phyloP scores from a whole-genome alignment of 2,888 invertebrate species.

The Eupithecia inturbata region DNA sequence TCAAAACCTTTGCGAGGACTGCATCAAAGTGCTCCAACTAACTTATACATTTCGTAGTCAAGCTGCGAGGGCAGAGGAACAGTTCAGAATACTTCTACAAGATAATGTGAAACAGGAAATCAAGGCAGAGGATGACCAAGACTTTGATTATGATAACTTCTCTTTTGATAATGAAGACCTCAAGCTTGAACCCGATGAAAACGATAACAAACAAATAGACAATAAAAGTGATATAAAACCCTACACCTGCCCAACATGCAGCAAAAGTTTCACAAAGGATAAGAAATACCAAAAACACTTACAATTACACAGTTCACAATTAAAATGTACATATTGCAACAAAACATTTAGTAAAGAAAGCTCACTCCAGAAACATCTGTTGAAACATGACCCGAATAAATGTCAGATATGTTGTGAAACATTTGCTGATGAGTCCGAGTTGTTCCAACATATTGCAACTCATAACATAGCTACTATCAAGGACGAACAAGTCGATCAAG shows the following conservation, averaged over 20 bases:
- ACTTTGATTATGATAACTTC: slow-evolving; percentile 44
- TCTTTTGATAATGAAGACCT: slow-evolving; percentile 42
- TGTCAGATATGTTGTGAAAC: slow-evolving; percentile 50
- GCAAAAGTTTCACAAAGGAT: slow-evolving; percentile 73
- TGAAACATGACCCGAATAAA: slow-evolving; percentile 54
- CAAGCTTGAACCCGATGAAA: slow-evolving; percentile 47
- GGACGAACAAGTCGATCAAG: slow-evolving; percentile 16
- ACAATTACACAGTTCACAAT: slow-evolving; percentile 63
- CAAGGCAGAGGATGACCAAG: slow-evolving; percentile 52
- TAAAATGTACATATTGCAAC: slow-evolving; percentile 61
- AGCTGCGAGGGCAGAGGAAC: slow-evolving; percentile 62
- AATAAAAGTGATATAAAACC: slow-evolving; percentile 39
- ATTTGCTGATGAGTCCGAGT: slow-evolving; percentile 46
- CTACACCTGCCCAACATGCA: slow-evolving; percentile 70
- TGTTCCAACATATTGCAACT: slow-evolving; percentile 49
- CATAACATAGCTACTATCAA: slow-evolving; percentile 22
- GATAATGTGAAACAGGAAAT: slow-evolving; percentile 55
- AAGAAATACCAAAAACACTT: slow-evolving; percentile 79
- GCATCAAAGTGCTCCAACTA: slow-evolving; percentile 77
- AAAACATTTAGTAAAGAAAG: slow-evolving; percentile 60
- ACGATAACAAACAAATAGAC: slow-evolving; percentile 10
- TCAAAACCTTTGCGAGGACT: slow-evolving; percentile 83
- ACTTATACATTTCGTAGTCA: slow-evolving; percentile 73
- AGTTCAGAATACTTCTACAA: slow-evolving; percentile 59
- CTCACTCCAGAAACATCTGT: slow-evolving; percentile 65